phyloP scores from a whole-genome alignment of 92 coral and sea anemone species.

The Porites divaricata region DNA sequence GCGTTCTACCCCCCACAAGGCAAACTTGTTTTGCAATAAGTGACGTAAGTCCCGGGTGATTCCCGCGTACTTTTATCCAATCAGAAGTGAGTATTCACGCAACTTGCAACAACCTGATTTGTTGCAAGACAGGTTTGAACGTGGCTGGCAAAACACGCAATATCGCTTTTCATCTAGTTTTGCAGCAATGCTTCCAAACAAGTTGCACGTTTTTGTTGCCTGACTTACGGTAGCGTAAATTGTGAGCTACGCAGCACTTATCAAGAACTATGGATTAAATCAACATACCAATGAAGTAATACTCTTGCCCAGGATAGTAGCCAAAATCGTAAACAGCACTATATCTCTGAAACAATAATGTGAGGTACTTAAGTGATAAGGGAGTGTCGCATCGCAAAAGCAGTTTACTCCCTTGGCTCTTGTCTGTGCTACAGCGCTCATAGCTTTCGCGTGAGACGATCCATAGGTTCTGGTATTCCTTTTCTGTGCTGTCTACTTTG shows the following conservation, averaged over 20 bases:
- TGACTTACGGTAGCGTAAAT: no score
- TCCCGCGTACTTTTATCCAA: no score
- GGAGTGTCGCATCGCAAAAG: slow-evolving; percentile 68
- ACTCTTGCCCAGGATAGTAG: slow-evolving; percentile 64
- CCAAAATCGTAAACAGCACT: slow-evolving; percentile 62
- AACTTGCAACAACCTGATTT: no score
- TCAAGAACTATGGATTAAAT: neutral
- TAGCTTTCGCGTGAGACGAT: slow-evolving; percentile 68
- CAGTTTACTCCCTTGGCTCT: slow-evolving; percentile 45
- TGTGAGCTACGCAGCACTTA: neutral
- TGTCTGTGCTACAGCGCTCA: slow-evolving; percentile 61
- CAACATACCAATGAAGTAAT: slow-evolving; percentile 71
- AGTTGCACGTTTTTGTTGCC: no score
- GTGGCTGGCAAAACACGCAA: no score
- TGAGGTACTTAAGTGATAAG: slow-evolving; percentile 59
- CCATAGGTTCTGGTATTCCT: slow-evolving; percentile 72
- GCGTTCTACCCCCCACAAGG: no score
- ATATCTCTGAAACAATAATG: slow-evolving; percentile 65
- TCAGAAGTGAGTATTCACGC: no score
- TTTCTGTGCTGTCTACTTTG: slow-evolving; percentile 38
- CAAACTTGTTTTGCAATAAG: no score
- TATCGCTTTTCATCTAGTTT: no score
- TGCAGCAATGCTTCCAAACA: no score
- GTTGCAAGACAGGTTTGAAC: no score
- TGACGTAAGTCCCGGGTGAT: no score